Conservation (phyloP, 2,797 vertebrate genomes). For the Denticeps clupeoides region DNA sequence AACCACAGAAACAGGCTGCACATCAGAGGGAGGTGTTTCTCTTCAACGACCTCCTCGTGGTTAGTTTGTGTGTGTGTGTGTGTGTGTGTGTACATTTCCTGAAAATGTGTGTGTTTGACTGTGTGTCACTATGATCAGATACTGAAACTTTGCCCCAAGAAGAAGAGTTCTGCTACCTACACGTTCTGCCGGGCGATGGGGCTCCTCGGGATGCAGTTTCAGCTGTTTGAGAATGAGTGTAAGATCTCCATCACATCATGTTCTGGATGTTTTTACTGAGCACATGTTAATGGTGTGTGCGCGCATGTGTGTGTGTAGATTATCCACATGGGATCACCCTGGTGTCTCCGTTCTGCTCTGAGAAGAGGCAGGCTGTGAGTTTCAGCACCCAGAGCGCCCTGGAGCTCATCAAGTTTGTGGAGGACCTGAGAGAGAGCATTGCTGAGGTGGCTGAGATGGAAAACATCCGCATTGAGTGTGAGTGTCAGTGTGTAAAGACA, state of each 20-base stretch:
- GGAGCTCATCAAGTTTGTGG: constrained; percentile 93
- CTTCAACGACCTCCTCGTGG: constrained; percentile 95
- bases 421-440: constrained; percentile 93
- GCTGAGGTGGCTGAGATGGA: constrained; percentile 97
- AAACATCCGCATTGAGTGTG: constrained; percentile 97
- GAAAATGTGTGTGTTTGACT: constrained; percentile 6
- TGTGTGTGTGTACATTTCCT: neutral
- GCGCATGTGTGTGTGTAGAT: constrained; percentile 50
- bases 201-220: constrained; percentile 93
- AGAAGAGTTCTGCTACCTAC: constrained; percentile 91
- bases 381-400: constrained; percentile 91
- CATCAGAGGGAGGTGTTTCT: constrained; percentile 97
- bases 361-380: constrained; percentile 93
- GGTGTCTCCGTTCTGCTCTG: constrained; percentile 85
- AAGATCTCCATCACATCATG: too few relatives aligned
- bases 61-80: constrained; percentile 45
- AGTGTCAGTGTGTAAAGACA: constrained; percentile 35
- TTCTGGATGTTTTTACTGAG: too few relatives aligned
- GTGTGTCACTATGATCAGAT: constrained; percentile 60
- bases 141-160: constrained; percentile 94
- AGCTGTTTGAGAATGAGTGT: constrained; percentile 98
- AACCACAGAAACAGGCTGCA: constrained; percentile 90
- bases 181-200: constrained; percentile 94
- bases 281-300: too few relatives aligned
- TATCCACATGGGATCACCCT: constrained; percentile 93